Conservation (phyloP, 2,797 vertebrate genomes). For the Xiphorhynchus erythropygius region DNA sequence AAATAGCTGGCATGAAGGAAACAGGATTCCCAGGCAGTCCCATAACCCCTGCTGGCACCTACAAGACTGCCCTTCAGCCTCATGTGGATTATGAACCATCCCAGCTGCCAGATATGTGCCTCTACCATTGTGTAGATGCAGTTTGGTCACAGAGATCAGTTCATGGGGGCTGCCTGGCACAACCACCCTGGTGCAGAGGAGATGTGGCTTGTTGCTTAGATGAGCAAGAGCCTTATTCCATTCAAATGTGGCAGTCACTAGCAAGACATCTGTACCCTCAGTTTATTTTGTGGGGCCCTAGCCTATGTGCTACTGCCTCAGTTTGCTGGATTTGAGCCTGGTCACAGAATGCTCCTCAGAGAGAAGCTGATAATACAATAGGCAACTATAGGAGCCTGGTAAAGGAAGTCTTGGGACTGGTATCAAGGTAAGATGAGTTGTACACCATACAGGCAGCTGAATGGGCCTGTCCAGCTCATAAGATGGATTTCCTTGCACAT, state of each 20-base stretch:
- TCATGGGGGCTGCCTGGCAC: not conserved
- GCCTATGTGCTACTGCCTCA: not conserved
- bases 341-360: not conserved
- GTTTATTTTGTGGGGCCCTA: not conserved
- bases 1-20: not conserved
- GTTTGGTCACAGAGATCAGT: not conserved
- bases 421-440: not conserved
- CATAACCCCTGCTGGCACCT: not conserved
- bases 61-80: not conserved
- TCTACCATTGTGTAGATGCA: not conserved
- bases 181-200: not conserved
- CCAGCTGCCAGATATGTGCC: not conserved
- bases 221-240: not conserved
- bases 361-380: not conserved
- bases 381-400: not conserved
- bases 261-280: not conserved
- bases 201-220: not conserved
- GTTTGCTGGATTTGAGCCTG: not conserved
- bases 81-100: not conserved
- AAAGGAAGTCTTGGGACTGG: not conserved
- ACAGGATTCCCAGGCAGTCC: not conserved
- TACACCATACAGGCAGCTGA: not conserved
- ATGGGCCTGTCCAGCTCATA: rapidly evolving
- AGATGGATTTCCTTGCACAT: not conserved
- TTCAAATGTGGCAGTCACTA: not conserved